Evolutionary conservation across 92 coral and sea anemone species (phyloP), one percentile per base, ranked within the genome.

Genomic region (Parazoanthus atlanticus): DNA sequence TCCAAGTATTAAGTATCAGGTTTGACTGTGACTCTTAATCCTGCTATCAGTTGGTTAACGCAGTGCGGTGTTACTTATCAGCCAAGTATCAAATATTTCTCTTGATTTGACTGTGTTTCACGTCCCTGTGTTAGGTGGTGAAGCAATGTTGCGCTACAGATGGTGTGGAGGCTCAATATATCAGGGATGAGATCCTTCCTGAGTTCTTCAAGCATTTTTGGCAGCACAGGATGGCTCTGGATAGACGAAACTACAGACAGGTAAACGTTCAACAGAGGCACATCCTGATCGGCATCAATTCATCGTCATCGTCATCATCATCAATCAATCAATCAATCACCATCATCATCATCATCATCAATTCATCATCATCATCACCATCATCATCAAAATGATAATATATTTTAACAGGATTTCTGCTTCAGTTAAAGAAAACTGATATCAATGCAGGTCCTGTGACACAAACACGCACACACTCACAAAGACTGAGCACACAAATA

Each of bases 141-240:
- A 97, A 97, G 88, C 99, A 97, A 82, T 97, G 99, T 85, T 97
- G 99, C 91, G 98, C 94, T 28, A 97, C 99, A 38, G 99, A 97
- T 94, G 99, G 99, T 94, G 99, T 97, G 5, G 99, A 97, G 83
- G 95, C 99, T 65, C 95, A 96, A 89, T 97, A 97, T 88, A 97
- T 97, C 92, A 96, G 94, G 88, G 98, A 97, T 85, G 99, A 97
- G 89, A 97, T 97, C 78, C 95, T 97, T 30, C 99, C 99, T 4
- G 99, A 97, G 86, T 97, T 95, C 93, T 97, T 97, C 92, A 97
- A 97, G 46, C 99, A 97, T 80, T 97, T 97, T 90, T 97, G 99
- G 99, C 99, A 97, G 86, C 99, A 97, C 86, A 96, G 99, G 86
- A 97, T 97, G 99, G 99, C 99, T 69, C 78, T 97, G 85, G 99